Base-by-base conservation (phyloP, 2,797 vertebrate genomes). In the Semaprochilodus insignis region DNA sequence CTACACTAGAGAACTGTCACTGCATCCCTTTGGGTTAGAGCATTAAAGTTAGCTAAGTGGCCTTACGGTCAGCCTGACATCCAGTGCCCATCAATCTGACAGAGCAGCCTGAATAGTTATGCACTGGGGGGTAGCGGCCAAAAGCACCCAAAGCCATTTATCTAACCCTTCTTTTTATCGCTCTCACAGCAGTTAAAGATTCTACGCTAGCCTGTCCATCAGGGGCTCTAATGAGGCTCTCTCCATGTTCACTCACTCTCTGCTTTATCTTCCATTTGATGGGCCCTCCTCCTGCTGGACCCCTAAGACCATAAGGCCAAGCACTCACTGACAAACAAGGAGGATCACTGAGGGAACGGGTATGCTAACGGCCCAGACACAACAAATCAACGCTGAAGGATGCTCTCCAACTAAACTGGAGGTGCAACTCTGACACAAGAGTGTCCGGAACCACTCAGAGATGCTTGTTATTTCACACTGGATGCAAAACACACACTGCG, bases 221-320 rank as follows among this genome's bases (percentile, higher is more conserved):
- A 60, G 54, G 48, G 65, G 69, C 75, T 73, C 63, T 81, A 82
- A 85, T 57, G 67, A 52, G 44, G 31, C 63, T 71, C 63, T 62
- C 17, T 36, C 13, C 13, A 57, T 67, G 74, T 44, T 16, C 13
- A n/a, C 55, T 57, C 36, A 54, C 65, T 31, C 55, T 76, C 27
- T 48, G 23, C 62, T 79, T 82, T 62, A 80, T 66, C 63, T 36
- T 79, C 54, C 71, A 67, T 62, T 34, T 14, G 54, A 27, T 40
- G 60, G 62, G 31, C 48, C 19, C 2, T 36, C 71, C 54, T 15
- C 59, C 19, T 27, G 14, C 63, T 76, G 52, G 63, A 44, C 57
- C 66, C 60, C 60, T 74, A 57, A 19, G 63, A 51, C 36, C 62
- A 60, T 73, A 76, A 59, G 52, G 31, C 36, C 25, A 48, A 60